Percentiles rank a stretch among this genome's conserved stretches.
These are phyloP conservation scores for Oreochromis spilurus DNA, from an alignment of 2,113 vertebrate genomes.

Conservation along the genomic window DNA sequence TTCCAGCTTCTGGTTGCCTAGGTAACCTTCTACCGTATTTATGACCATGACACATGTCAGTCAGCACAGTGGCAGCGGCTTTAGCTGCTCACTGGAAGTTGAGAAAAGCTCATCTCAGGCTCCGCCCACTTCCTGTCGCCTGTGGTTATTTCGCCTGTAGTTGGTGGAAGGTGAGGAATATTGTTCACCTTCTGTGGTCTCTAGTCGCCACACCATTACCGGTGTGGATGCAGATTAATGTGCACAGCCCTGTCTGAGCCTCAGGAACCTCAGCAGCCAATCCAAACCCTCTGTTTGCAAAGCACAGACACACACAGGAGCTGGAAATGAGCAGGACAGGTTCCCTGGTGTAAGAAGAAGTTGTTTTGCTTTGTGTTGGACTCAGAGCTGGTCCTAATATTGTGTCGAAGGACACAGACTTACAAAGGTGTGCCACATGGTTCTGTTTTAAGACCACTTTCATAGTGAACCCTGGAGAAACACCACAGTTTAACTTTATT, in stretches of 20 bases:
- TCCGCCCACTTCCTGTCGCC: background rate
- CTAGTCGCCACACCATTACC: background rate
- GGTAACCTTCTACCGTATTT: background rate
- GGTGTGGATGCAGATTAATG: background rate
- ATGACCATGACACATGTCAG: background rate
- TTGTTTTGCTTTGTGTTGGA: background rate
- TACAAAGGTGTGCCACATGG: background rate
- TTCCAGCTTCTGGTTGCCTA: background rate
- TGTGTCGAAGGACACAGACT: background rate
- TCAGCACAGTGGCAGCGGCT: accelerated
- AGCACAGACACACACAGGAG: background rate
- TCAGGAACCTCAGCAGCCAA: accelerated
- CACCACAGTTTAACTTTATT: background rate
- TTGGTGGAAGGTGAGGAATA: background rate
- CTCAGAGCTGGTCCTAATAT: background rate
- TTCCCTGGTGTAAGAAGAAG: background rate
- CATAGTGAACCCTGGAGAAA: accelerated
- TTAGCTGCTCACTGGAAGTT: background rate
- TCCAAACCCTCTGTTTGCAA: background rate
- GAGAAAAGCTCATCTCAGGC: background rate
- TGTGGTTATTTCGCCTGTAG: background rate
- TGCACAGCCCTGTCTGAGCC: accelerated
- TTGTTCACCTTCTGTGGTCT: accelerated
- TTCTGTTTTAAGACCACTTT: accelerated
- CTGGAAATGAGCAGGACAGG: background rate